Conservation (phyloP, 2,113 vertebrate species). For the zebrafish (Danio rerio) region GRCz12tu NC_133200.1:9635501-9636000, state of each 20-base stretch:
- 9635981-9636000: no score
- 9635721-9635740: not conserved
- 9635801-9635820: no score
- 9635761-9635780: no score
- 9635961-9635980: no score
- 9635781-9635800: no score
- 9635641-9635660: not conserved
- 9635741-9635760: not conserved
- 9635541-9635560: not conserved
- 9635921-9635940: no score
- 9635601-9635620: not conserved
- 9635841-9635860: no score
- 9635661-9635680: not conserved
- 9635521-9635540: not conserved
- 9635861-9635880: no score
- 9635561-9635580: slow-evolving; percentile 14
- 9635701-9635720: not conserved
- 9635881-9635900: no score
- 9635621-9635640: not conserved
- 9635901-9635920: no score
- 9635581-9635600: slow-evolving; percentile 12
- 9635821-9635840: no score
- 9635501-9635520: not conserved
- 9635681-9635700: not conserved
- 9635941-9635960: no score